Evolutionary conservation across 2,797 vertebrate species (phyloP).

Genomic region (Pachyuromys duprasi): DNA sequence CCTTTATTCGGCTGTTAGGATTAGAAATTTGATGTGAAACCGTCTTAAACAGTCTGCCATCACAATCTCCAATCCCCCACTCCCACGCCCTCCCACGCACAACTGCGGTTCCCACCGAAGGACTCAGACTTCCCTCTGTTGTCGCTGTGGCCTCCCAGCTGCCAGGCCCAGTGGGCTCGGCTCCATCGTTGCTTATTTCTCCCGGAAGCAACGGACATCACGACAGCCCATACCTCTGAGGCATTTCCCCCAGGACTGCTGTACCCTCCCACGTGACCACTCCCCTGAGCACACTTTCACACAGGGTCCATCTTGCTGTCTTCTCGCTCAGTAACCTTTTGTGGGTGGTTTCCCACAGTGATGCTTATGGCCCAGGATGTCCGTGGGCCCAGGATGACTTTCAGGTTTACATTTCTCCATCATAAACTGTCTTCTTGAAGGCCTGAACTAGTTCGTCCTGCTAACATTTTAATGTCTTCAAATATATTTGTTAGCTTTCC

Average conservation of each 20-base stretch:
- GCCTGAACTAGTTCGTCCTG: neutral
- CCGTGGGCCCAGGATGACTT: neutral
- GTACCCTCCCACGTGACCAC: neutral
- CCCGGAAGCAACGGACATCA: neutral
- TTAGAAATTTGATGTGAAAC: slow-evolving; percentile 38
- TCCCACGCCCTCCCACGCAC: neutral
- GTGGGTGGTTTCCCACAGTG: neutral
- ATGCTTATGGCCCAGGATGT: neutral
- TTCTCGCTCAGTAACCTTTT: neutral
- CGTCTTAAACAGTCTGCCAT: slow-evolving; percentile 17
- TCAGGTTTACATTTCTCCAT: neutral
- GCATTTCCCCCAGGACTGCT: neutral
- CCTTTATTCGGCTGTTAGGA: slow-evolving; percentile 43
- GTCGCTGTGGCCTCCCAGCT: neutral
- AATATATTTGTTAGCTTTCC: neutral
- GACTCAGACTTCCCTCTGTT: slow-evolving; percentile 33
- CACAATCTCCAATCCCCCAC: neutral
- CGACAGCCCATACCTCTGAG: neutral
- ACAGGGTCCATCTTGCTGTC: neutral
- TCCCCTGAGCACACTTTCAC: neutral
- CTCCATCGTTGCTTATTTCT: neutral
- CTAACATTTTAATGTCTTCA: neutral
- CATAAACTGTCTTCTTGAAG: neutral
- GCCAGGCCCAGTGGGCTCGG: neutral
- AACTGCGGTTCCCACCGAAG: neutral